Base-by-base conservation (phyloP, 2,113 vertebrate genomes). In the Corydoras maculifer region DNA sequence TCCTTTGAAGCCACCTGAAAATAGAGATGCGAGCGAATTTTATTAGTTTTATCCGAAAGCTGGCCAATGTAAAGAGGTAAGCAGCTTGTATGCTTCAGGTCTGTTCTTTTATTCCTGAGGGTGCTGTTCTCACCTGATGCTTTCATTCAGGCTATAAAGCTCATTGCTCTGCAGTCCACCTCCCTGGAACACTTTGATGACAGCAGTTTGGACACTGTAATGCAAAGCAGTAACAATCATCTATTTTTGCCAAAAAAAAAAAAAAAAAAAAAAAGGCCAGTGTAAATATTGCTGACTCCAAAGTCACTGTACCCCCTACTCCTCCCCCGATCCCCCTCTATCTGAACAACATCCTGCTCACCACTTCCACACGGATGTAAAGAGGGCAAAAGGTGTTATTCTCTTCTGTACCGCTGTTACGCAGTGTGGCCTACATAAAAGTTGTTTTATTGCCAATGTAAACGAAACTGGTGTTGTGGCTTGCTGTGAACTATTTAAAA, bases 141-240 rank as follows among this genome's bases (percentile, higher is more conserved):
- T 94, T 87, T 98, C 96, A 1, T 98, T 98, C 66, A 98, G 89
- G 0, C 80, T 85, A 81, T 90, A 94, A 8, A 98, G 94, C 77
- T 98, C 95, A 25, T 94, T 96, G 63, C 79, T 79, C 82, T 95
- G 93, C 75, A 98, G 78, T 53, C 88, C 87, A 73, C 92, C 92
- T 8, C 95, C 95, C 87, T 94, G 91, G 83, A 98, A 98, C 60
- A 98, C 94, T 29, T 94, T 96, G 83, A 96, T 93, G 79, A 98
- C 95, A 9, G 96, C 96, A 50, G 91, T 92, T 78, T 98, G 96
- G 74, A 98, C 94, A 0, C 95, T 98, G 88, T 50, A 65, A 67
- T 68, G 80, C 10, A 75, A 48, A 80, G 18, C 62, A 58, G 49
- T 15, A 18, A 25, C 18, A 74, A 30, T 62, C 31, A 72, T 29